Evolutionary conservation across 1,140 invertebrate species (phyloP), one percentile per base, ranked within the genome.

Genomic region (Pinna nobilis): DNA sequence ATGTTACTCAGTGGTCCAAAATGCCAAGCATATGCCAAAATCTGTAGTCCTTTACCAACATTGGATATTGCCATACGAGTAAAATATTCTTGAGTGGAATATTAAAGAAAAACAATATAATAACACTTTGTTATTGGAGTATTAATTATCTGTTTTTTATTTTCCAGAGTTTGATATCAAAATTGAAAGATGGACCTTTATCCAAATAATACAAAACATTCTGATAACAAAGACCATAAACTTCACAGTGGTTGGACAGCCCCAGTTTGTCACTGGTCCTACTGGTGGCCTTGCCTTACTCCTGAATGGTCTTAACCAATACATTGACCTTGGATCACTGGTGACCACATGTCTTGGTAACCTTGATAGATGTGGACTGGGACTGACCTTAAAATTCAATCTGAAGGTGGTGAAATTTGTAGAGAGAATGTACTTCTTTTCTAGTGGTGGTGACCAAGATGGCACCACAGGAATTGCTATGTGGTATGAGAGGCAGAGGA

Each of bases 311-410:
- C 28, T 67, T 6, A 37, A 77, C 47, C 67, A 82, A 25, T 81
- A 63, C 44, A 11, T 81, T 20, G 53, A 71, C 13, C 67, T 77
- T 25, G 74, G 74, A 1, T 53, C 71, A 25, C 39, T 3, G 44
- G 70, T 64, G 3, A 35, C 6, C 59, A 61, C 47, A 30, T 84
- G 63, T 20, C 49, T 77, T 23, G 63, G 55, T 6, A 39, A 81
- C 47, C 59, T 79, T 11, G 71, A 68, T 20, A 64, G 64, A 20
- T 84, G 82, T 69, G 28, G 9, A 61, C 71, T 70, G 49, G 84
- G 84, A 23, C 50, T 86, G 9, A 79, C 79, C 7, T 41, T 84
- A 32, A 76, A 74, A 28, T 84, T 86, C 63, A 77, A 74, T 15
- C 35, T 84, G 20, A 73, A 78, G 37, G 68, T 84, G 15, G 5